Conservation (phyloP, 1,140 invertebrate genomes). For the Camponotus pennsylvanicus region DNA sequence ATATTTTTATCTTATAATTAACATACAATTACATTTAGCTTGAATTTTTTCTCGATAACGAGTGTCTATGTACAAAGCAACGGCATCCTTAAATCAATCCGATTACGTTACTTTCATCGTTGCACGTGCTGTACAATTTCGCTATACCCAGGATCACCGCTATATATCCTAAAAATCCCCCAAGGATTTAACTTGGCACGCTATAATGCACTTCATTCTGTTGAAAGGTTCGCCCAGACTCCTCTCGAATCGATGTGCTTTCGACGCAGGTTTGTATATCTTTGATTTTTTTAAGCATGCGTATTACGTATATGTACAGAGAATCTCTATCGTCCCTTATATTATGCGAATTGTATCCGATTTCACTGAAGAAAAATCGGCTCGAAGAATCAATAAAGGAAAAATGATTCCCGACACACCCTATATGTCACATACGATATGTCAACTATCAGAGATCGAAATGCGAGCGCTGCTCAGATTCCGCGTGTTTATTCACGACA, state of each 20-base stretch:
- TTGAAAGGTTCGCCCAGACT: slow-evolving; percentile 27
- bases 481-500: slow-evolving; percentile 3
- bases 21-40: not conserved
- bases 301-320: not conserved
- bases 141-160: not conserved
- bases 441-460: not conserved
- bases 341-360: not conserved
- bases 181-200: slow-evolving; percentile 11
- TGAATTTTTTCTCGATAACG: not conserved
- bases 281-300: slow-evolving; percentile 31
- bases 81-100: not conserved
- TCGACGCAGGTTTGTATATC: not conserved
- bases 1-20: too few relatives aligned
- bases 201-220: slow-evolving; percentile 37
- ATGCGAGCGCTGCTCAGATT: not conserved
- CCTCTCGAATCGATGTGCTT: slow-evolving; percentile 21
- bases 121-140: not conserved
- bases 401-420: not conserved
- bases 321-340: not conserved
- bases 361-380: slow-evolving; percentile 1
- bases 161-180: slow-evolving; percentile 31
- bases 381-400: not conserved
- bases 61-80: too few relatives aligned
- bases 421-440: not conserved
- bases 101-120: not conserved